A percentile compares a stretch with the other conserved stretches of the same genome.
Conservation (phyloP, 2,888 invertebrate genomes). For the Philhelius pedissequus region DNA sequence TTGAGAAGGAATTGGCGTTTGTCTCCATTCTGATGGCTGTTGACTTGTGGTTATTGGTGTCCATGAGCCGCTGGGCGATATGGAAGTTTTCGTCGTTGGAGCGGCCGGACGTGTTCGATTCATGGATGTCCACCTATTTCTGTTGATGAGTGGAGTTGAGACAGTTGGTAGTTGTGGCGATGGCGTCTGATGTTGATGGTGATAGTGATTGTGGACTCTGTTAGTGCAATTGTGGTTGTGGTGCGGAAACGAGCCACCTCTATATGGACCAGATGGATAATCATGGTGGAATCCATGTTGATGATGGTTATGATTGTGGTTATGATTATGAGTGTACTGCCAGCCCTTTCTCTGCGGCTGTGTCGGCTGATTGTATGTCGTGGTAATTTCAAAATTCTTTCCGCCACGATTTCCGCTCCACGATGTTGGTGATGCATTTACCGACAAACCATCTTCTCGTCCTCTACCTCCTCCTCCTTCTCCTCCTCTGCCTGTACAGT, state of each 20-base stretch:
- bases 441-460: neutral
- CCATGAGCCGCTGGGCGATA: neutral
- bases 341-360: constrained; percentile 41
- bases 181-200: neutral
- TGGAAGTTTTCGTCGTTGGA: neutral
- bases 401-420: constrained; percentile 45
- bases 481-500: constrained; percentile 75
- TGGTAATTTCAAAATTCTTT: constrained; percentile 55
- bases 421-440: neutral
- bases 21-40: neutral
- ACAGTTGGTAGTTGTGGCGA: neutral
- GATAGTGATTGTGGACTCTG: constrained; percentile 3
- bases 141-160: constrained; percentile 26
- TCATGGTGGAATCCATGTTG: neutral
- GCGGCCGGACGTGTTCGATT: constrained; percentile 74
- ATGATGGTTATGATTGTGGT: constrained; percentile 11
- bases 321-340: constrained; percentile 1
- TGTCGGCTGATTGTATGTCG: constrained; percentile 45
- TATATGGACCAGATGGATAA: neutral
- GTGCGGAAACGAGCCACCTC: neutral
- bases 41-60: neutral
- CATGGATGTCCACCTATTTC: constrained; percentile 75
- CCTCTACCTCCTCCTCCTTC: constrained; percentile 14
- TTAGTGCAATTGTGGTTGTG: constrained; percentile 37
- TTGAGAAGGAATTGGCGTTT: neutral